Base-by-base conservation (phyloP, 2,888 invertebrate genomes). In the Galeruca laticollis region DNA sequence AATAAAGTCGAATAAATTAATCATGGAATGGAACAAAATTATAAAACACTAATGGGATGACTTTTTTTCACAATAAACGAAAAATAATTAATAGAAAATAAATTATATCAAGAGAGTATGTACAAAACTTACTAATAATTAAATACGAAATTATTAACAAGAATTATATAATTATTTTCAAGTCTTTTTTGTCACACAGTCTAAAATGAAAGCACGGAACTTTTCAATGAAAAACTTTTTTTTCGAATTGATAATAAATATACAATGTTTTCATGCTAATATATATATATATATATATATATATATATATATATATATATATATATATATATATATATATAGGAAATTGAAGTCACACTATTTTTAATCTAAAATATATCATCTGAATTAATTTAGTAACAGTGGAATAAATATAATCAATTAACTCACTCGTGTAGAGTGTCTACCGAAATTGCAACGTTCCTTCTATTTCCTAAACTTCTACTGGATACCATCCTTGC, bases 401-500 rank as follows among this genome's bases (percentile, higher is more conserved):
- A 47, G 6, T 47, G 6, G 6, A 56, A 31, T 56, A 56, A 33
- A 56, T 56, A 33, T 8, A 56, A 31, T 18, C 3, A 56, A 54
- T 26, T 15, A 26, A 20, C 51, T 59, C 31, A 66, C 51, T 85
- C 84, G 71, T 85, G 83, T 64, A 86, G 76, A 43, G 83, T 83
- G 78, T 86, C 86, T 35, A 85, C 85, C 3, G 86, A 86, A 40
- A 85, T 79, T 5, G 84, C 82, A 26, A 85, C 78, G 72, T 84
- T 83, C 63, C 82, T 78, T 70, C 82, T 78, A 74, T 77, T 81
- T 52, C 76, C 77, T 40, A 68, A 51, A 47, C 80, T 80, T 60
- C 80, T 77, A 5, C 72, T 74, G 18, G 76, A 75, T n/a, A 81
- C 78, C 81, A 88, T 88, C 75, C 87, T 86, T 72, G 88, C 88